These are phyloP conservation scores for Cacatua alba DNA, from an alignment of 2,113 vertebrate species.

Conservation along the genomic window DNA sequence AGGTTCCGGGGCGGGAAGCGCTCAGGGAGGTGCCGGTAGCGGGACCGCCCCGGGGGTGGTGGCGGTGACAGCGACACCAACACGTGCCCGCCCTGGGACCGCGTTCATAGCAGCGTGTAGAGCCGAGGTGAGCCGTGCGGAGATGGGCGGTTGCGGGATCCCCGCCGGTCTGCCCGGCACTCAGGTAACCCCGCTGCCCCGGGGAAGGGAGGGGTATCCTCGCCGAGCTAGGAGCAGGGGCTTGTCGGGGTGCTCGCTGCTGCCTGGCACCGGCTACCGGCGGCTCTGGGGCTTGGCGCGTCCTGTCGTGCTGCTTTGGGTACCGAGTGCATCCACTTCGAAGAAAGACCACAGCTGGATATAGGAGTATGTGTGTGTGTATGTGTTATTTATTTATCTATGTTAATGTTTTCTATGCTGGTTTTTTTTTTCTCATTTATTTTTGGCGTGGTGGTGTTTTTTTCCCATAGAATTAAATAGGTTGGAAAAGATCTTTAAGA, in stretches of 20 bases:
- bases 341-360: no score
- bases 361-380: neutral
- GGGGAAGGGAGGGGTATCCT: no score
- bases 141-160: neutral
- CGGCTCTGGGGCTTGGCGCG: rapidly evolving
- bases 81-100: neutral
- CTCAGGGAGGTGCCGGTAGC: neutral
- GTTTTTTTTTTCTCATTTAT: neutral
- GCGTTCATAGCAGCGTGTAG: neutral
- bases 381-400: neutral
- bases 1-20: no score
- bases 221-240: neutral
- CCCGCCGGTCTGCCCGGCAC: neutral
- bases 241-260: rapidly evolving
- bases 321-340: rapidly evolving
- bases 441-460: neutral
- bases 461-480: neutral
- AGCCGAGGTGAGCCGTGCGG: neutral
- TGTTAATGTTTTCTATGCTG: neutral
- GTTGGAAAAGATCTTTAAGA: neutral
- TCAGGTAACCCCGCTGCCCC: neutral
- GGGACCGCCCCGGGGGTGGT: conserved; percentile 1
- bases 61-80: neutral
- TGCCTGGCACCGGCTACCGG: no score
- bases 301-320: neutral